Base-by-base conservation (phyloP, 2,113 vertebrate species). In the Alexandromys fortis region DNA sequence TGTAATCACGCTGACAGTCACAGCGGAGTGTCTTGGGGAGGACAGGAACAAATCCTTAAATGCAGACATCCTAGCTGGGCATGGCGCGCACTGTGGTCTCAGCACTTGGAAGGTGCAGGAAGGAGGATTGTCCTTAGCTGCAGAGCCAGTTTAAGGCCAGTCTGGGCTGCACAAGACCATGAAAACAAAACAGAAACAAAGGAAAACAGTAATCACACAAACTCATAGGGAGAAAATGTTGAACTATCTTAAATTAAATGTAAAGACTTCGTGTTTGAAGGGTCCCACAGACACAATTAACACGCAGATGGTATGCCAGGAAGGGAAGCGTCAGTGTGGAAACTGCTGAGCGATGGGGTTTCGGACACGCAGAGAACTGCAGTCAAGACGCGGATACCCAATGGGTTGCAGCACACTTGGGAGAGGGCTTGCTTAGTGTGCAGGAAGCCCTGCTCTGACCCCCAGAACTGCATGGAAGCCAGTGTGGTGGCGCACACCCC, bases 181-280 rank as follows among this genome's bases (percentile, higher is more conserved):
- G 5, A 11, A 86, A 70, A 45, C n/a, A 79, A 52, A 75, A 42
- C 19, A 28, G 30, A 16, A 30, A 82, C 55, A 30, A 85, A 61
- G 16, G 16, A 30, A 75, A 21, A 30, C 87, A 81, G 81, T 16
- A n/a, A 33, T 22, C 3, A 28, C 12, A 85, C 26, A 42, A 85
- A 72, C 22, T 42, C 7, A 49, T 7, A 78, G 78, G 70, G 47
- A 42, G 77, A 78, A 88, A 78, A 73, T 47, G 33, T 72, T 63
- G 5, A 75, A 42, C 45, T 87, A 88, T 7, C 86, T 79, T 76
- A 70, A 75, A 82, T 79, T 68, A 70, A 75, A 82, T 63, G 45
- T 93, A 77, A 83, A 33, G 12, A 88, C 49, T 90, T 63, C 30
- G 28, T 93, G 49, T 35, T 82, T n/a, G 91, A 93, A 90, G 4